Evolutionary conservation across 2,113 vertebrate species (phyloP).

Genomic region (Heloderma charlesbogerti): DNA sequence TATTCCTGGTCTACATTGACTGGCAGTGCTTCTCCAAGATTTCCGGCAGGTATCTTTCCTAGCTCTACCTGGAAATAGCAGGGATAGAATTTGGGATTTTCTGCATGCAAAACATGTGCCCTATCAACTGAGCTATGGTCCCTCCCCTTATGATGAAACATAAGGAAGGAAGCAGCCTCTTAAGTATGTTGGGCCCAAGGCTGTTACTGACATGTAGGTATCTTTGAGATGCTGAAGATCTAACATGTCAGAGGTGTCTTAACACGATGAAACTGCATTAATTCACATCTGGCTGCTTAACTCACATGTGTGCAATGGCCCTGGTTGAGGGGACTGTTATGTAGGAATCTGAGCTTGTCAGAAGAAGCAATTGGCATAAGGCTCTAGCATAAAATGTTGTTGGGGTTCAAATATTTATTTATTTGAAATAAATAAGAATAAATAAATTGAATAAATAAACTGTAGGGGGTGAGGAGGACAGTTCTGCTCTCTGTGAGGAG

Average conservation of each 20-base stretch:
- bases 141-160: neutral
- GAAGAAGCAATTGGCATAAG: neutral
- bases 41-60: too few species aligned
- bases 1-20: too few species aligned
- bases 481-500: neutral
- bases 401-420: neutral
- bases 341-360: too few species aligned
- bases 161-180: neutral
- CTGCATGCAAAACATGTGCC: neutral
- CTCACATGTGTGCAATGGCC: neutral
- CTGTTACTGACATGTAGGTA: neutral
- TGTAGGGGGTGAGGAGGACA: too few species aligned
- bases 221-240: neutral
- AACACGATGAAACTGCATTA: too few species aligned
- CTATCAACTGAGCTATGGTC: neutral
- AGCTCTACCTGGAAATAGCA: too few species aligned
- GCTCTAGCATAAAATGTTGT: neutral
- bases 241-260: neutral
- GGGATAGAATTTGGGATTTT: neutral
- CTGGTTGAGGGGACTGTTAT: neutral
- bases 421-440: too few species aligned
- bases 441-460: too few species aligned
- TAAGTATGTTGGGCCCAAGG: neutral
- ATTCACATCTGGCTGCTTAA: neutral
- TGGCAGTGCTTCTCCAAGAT: too few species aligned